Percentiles rank a stretch among this genome's conserved stretches.
Evolutionary conservation across 2,888 invertebrate genomes (phyloP).

Genomic region (Microchrysa polita): DNA sequence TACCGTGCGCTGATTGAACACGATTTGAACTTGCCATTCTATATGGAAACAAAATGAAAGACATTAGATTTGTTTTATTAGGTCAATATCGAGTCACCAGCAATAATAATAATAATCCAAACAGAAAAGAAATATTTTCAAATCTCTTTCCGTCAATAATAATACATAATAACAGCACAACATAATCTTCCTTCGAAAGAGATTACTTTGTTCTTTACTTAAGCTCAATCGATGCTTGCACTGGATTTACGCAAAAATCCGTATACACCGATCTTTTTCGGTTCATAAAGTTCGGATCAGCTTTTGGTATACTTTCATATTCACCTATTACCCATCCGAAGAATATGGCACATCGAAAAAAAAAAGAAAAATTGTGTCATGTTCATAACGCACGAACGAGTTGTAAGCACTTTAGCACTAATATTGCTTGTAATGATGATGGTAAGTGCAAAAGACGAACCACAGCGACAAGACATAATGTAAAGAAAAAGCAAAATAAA

Average conservation of each 20-base stretch:
- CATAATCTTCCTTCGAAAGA: not conserved
- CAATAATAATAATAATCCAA: too few species aligned
- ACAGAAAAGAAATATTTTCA: slow-evolving; percentile 6
- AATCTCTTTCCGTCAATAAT: too few species aligned
- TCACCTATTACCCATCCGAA: too few species aligned
- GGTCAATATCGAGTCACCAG: slow-evolving; percentile 24
- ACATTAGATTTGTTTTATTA: too few species aligned
- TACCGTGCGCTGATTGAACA: slow-evolving; percentile 14
- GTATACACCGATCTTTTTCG: too few species aligned
- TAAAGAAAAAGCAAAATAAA: not conserved
- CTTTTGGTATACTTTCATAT: slow-evolving; percentile 27
- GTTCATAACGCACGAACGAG: slow-evolving; percentile 29
- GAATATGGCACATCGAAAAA: not conserved
- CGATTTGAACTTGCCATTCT: slow-evolving; percentile 16
- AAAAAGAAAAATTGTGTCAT: slow-evolving; percentile 39
- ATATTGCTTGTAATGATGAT: not conserved
- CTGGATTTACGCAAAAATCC: not conserved
- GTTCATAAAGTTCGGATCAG: slow-evolving; percentile 22
- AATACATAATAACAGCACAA: too few species aligned
- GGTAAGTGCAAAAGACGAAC: slow-evolving; percentile 9
- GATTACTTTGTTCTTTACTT: not conserved
- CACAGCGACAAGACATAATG: not conserved
- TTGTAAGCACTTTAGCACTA: not conserved
- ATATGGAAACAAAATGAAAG: not conserved
- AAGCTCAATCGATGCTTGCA: not conserved